Evolutionary conservation across 2,797 vertebrate genomes (phyloP), one percentile per base, ranked within the genome.

Genomic region (Botia kubotai): DNA sequence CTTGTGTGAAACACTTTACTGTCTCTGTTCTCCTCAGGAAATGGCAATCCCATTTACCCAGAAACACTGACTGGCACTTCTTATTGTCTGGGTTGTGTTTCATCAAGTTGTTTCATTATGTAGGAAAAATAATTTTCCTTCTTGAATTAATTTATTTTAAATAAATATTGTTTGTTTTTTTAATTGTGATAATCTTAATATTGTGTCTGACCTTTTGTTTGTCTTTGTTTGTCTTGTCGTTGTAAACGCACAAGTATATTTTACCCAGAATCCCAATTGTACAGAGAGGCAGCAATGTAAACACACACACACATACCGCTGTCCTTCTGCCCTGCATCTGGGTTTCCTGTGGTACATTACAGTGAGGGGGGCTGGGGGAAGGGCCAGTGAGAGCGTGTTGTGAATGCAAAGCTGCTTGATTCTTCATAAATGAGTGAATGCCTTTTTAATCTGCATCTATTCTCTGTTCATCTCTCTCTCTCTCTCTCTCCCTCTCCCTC

Each of bases 361-460:
- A 55, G 52, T n/a, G 52, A 21, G 53, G 10, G 55, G 19, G 50
- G 16, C 0, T 12, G 48, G 53, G 50, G 72, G 78, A 75, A 50
- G 19, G 71, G 77, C 48, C 16, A 5, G 21, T 13, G 16, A 65
- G 39, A 26, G 33, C 72, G 76, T 70, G 21, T 58, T 65, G 57
- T 71, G 70, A 74, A 48, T 69, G 43, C n/a, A 72, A 48, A 82
- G 71, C 68, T 66, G 50, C 71, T 36, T 17, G 71, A 71, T 85
- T 85, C 55, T 87, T 82, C 83, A 79, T 78, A 86, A 81, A 87
- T 75, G 53, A 8, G 71, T 84, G 76, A 39, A 74, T 84, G 76
- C 66, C 68, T 67, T 69, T 52, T 72, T 82, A 87, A 84, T 86
- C 85, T 84, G 65, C 36, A 65, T 70, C 46, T 77, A 50, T 73